Base-by-base conservation (phyloP, 2,888 invertebrate genomes). In the Chelonus formosanus region DNA sequence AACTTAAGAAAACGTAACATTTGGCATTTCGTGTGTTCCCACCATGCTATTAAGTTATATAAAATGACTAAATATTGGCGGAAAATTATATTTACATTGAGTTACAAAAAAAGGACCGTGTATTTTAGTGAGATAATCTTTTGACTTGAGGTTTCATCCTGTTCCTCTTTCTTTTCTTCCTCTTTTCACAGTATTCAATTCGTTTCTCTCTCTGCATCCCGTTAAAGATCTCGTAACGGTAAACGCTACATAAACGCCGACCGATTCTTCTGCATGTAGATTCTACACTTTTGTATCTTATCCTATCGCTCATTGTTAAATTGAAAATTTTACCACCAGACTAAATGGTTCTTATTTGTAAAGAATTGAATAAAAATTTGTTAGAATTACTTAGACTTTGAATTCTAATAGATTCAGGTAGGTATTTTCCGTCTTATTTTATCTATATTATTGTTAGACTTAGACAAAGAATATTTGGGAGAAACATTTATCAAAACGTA, bases 201-300 rank as follows among this genome's bases (percentile, higher is more conserved):
- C 69, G 48, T 67, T 65, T 68, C 67, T 67, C 73, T 74, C 72
- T 68, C 74, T 69, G 73, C 75, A 73, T 79, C 77, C 78, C 78
- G 78, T 78, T 78, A 78, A 73, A 74, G 74, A 70, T 75, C 74
- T 75, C 47, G 35, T 78, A 79, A 77, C 78, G 75, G 77, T 76
- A 75, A 75, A 75, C 69, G 69, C 69, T 69, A 55, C 62, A 44
- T 47, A 58, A 50, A 61, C 61, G 44, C 61, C 36, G 44, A 52
- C 6, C 57, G 47, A 61, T 61, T 10, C 61, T 61, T 50, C 34
- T 61, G 61, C 61, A 61, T 53, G 61, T 44, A 75, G 74, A 71
- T 73, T 70, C 72, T 72, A 74, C 76, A 74, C 70, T 71, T 72
- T 71, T 61, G 68, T 70, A 72, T 63, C 59, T 59, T 63, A 65